phyloP scores from a whole-genome alignment of 1,140 invertebrate genomes.

The Tetramorium simillimum region DNA sequence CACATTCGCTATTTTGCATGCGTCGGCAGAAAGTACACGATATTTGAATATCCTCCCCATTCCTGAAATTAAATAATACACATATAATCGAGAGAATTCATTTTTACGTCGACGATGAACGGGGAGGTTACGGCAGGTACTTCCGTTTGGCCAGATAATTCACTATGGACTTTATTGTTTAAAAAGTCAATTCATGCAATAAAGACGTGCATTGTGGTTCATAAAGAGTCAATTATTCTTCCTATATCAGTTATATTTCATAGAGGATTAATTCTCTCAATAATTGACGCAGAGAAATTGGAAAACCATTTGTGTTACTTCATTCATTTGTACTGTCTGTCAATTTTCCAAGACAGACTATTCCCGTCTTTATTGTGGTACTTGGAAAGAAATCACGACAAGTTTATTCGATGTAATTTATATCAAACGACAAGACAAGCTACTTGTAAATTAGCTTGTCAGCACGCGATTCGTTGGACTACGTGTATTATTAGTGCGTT shows the following conservation, averaged over 20 bases:
- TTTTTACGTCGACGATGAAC: not conserved
- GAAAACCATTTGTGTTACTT: slow-evolving; percentile 13
- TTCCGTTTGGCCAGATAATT: not conserved
- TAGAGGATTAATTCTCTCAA: not conserved
- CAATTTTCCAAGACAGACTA: slow-evolving; percentile 14
- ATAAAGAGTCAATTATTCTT: not conserved
- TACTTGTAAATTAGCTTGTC: not conserved
- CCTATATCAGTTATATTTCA: not conserved
- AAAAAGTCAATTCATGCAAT: not conserved
- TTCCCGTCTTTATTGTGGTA: slow-evolving; percentile 2
- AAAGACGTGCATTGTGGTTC: not conserved
- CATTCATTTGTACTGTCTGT: not conserved
- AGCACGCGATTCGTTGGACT: not conserved
- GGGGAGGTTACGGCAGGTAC: not conserved
- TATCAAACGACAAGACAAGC: not conserved
- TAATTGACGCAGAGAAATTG: not conserved
- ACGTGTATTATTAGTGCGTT: not conserved
- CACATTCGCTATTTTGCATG: slow-evolving; percentile 66
- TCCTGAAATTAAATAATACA: slow-evolving; percentile 66
- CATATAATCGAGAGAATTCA: slow-evolving; percentile 24
- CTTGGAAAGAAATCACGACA: not conserved
- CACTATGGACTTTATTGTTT: not conserved
- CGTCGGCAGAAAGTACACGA: slow-evolving; percentile 57
- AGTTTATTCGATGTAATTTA: not conserved
- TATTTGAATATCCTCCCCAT: slow-evolving; percentile 73